Evolutionary conservation across 1,140 invertebrate genomes (phyloP).

Genomic region (Sitobion miscanthi): DNA sequence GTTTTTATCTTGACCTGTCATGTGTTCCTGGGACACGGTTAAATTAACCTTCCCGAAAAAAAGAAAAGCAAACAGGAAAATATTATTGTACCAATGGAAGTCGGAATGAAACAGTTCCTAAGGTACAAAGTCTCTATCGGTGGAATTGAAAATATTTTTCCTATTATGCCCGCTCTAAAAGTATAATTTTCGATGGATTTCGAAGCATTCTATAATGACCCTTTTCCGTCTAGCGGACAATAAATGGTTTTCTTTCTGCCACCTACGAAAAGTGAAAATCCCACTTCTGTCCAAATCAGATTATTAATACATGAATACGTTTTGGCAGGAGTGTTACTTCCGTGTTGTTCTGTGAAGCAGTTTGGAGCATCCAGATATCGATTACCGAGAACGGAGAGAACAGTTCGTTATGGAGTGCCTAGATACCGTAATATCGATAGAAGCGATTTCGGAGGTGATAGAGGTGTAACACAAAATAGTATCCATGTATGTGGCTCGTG

Average conservation of each 20-base stretch:
- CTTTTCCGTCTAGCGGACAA: not conserved
- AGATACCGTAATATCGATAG: not conserved
- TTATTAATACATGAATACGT: not conserved
- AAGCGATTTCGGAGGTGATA: not conserved
- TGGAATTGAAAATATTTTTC: not conserved
- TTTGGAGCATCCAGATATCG: too few species aligned
- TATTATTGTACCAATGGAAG: not conserved
- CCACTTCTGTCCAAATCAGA: not conserved
- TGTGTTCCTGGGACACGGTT: not conserved
- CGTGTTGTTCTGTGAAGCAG: too few species aligned
- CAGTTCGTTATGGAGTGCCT: not conserved
- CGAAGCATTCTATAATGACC: not conserved
- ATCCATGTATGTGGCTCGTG: not conserved
- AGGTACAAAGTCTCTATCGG: not conserved
- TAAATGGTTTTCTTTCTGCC: not conserved
- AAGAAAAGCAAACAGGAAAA: not conserved
- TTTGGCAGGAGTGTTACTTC: not conserved
- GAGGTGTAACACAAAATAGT: not conserved
- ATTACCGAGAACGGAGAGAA: not conserved
- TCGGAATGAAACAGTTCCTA: not conserved
- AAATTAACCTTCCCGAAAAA: not conserved
- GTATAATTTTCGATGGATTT: not conserved
- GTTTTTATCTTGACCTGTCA: not conserved
- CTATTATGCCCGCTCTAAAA: not conserved
- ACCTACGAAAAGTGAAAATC: not conserved